phyloP scores from a whole-genome alignment of 2,888 invertebrate genomes.

The Terebella lapidaria region DNA sequence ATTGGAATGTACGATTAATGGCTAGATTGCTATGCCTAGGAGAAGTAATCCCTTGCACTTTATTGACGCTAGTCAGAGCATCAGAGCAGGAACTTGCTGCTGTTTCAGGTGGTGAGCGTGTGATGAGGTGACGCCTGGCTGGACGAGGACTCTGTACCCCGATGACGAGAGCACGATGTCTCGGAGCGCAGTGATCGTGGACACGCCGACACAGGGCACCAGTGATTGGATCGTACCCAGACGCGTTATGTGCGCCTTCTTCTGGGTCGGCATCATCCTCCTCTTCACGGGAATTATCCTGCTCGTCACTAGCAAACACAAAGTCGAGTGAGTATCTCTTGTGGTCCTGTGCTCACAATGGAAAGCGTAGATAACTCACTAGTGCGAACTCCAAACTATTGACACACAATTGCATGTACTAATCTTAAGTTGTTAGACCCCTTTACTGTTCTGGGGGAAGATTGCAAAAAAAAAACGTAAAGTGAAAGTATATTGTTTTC shows the following conservation, averaged over 20 bases:
- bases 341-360: no score
- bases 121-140: not conserved
- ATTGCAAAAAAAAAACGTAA: no score
- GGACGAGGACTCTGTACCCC: not conserved
- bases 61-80: not conserved
- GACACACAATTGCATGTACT: not conserved
- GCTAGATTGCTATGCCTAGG: no score
- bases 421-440: not conserved
- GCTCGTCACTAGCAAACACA: slow-evolving; percentile 30
- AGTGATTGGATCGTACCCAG: slow-evolving; percentile 26
- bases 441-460: no score
- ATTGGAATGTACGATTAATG: no score
- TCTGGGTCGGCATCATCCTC: slow-evolving; percentile 35
- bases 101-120: not conserved
- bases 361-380: no score
- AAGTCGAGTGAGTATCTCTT: slow-evolving; percentile 23
- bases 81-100: not conserved
- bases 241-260: slow-evolving; percentile 28
- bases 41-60: no score
- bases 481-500: no score
- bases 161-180: not conserved
- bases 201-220: no score
- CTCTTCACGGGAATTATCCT: slow-evolving; percentile 38
- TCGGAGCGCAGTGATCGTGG: not conserved
- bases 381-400: no score